Conservation (phyloP, 1,140 invertebrate species). For the Platyscapa corneri region DNA sequence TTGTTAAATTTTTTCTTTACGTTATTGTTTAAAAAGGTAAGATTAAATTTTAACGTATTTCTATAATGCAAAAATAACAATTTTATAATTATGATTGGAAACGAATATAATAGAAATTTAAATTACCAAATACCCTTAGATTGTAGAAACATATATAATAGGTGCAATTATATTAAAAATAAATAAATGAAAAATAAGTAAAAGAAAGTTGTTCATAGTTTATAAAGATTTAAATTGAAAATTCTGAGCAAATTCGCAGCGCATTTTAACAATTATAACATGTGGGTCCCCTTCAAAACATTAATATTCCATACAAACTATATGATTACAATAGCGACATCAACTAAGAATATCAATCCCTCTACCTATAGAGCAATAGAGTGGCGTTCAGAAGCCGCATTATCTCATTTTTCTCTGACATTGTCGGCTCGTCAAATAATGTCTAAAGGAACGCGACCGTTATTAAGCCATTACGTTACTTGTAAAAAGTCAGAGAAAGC, state of each 20-base stretch:
- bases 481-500: conserved; percentile 15
- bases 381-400: background rate
- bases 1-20: too few relatives aligned
- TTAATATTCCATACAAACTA: background rate
- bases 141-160: background rate
- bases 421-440: conserved; percentile 34
- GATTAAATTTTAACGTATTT: too few relatives aligned
- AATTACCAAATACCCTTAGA: background rate
- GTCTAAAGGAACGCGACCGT: conserved; percentile 15
- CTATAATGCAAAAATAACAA: background rate
- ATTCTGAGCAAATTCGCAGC: background rate
- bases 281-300: background rate
- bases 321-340: background rate
- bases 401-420: conserved; percentile 1
- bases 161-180: background rate
- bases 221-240: background rate
- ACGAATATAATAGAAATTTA: background rate
- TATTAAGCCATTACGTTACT: conserved; percentile 47
- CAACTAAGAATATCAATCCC: background rate
- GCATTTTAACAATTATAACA: background rate
- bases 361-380: background rate
- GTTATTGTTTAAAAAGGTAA: too few relatives aligned
- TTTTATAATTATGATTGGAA: background rate
- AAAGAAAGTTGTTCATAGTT: background rate
- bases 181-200: too few relatives aligned